phyloP scores from a whole-genome alignment of 2,797 vertebrate species.

The Cirrhinus molitorella region DNA sequence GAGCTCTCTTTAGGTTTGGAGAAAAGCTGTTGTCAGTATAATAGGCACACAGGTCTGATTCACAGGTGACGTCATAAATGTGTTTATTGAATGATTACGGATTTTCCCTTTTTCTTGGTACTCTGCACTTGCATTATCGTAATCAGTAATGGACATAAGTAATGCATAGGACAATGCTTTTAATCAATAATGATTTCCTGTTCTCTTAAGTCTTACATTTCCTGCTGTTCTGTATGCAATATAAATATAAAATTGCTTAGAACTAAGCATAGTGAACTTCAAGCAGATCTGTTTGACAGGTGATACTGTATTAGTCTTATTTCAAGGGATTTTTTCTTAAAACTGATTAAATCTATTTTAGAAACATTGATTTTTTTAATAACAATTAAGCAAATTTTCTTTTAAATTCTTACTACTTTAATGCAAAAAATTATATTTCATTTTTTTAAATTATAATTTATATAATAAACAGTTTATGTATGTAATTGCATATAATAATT shows the following conservation, averaged over 20 bases:
- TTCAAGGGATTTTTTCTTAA: no score
- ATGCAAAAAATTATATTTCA: no score
- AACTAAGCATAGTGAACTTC: background rate
- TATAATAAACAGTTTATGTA: no score
- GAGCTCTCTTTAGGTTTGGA: background rate
- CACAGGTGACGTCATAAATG: background rate
- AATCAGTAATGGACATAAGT: background rate
- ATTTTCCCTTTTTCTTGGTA: background rate
- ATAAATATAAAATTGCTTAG: background rate
- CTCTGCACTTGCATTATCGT: background rate
- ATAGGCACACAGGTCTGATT: background rate
- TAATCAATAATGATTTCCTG: no score
- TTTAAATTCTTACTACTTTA: no score
- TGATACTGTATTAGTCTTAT: no score
- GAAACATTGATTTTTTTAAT: no score
- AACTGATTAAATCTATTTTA: no score
- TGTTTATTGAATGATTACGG: background rate
- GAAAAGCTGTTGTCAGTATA: background rate
- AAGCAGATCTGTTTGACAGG: background rate
- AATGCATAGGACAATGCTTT: no score
- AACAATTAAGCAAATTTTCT: no score
- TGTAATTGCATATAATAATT: no score
- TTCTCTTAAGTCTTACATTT: background rate
- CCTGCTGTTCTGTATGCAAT: background rate
- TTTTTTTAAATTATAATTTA: no score